Evolutionary conservation across 1,140 invertebrate species (phyloP).

Genomic region (Doryteuthis pealeii): DNA sequence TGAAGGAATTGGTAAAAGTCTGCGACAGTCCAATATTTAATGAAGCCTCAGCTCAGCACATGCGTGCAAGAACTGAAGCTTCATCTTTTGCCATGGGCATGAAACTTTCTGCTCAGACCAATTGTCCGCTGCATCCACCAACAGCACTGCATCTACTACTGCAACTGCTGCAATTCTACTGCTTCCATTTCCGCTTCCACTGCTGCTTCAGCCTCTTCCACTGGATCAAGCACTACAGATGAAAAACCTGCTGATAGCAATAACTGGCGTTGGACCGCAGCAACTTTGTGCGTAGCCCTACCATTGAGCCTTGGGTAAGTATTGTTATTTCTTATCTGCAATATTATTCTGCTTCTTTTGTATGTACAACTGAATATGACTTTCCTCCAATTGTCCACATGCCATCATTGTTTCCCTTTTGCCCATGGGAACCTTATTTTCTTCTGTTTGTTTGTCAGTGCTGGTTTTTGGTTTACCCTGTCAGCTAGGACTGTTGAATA

Average conservation of each 20-base stretch:
- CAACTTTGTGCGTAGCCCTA: slow-evolving; percentile 52
- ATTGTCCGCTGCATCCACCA: neutral
- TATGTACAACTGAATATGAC: too few relatives aligned
- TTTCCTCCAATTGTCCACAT: too few relatives aligned
- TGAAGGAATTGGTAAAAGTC: slow-evolving; percentile 65
- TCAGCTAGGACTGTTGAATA: too few relatives aligned
- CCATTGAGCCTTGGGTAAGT: slow-evolving; percentile 71
- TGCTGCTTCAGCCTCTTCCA: slow-evolving; percentile 9
- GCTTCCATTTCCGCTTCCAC: neutral
- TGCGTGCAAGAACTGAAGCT: slow-evolving; percentile 28
- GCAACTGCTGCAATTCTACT: slow-evolving; percentile 12
- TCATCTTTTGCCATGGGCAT: neutral
- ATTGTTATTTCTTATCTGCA: too few relatives aligned
- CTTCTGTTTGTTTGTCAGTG: too few relatives aligned
- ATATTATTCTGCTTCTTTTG: too few relatives aligned
- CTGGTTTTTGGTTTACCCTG: too few relatives aligned
- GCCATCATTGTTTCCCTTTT: too few relatives aligned
- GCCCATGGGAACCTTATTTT: too few relatives aligned
- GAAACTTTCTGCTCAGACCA: neutral
- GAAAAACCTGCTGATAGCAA: slow-evolving; percentile 52
- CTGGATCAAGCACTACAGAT: slow-evolving; percentile 62
- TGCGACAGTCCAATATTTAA: slow-evolving; percentile 46
- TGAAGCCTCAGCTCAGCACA: slow-evolving; percentile 32
- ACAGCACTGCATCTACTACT: slow-evolving; percentile 7
- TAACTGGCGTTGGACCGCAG: slow-evolving; percentile 51